Evolutionary conservation across 2,797 vertebrate species (phyloP).

Genomic region (Cuculus canorus): DNA sequence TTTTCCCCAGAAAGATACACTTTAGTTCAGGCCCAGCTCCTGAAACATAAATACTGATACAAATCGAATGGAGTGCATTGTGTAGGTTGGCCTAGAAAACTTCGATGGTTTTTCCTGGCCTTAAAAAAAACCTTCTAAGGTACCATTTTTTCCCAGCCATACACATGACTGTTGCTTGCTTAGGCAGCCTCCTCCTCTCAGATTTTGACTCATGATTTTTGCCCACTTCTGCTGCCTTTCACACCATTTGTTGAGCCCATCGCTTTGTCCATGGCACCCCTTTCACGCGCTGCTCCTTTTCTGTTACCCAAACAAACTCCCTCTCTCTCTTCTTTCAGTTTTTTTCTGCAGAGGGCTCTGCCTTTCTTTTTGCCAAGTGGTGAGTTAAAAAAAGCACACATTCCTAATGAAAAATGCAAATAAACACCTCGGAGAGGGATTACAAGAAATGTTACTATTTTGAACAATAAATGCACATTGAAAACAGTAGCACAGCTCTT

Average conservation of each 20-base stretch:
- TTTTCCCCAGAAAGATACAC: not conserved
- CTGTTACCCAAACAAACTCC: not conserved
- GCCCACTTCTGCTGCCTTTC: not conserved
- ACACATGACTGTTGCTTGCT: not conserved
- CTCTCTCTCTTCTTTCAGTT: not conserved
- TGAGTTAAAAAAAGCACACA: not conserved
- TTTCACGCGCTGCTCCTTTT: not conserved
- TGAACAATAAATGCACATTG: not conserved
- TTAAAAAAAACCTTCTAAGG: not conserved
- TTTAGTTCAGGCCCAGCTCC: not conserved
- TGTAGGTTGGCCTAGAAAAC: not conserved
- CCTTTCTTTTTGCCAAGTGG: not conserved
- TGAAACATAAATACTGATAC: not conserved
- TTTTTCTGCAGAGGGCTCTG: not conserved
- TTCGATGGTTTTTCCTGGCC: constrained; percentile 2
- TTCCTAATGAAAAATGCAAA: not conserved
- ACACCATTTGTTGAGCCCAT: constrained; percentile 21
- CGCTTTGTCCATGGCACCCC: not conserved
- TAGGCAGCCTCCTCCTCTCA: not conserved
- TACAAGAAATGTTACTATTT: not conserved
- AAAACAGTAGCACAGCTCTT: not conserved
- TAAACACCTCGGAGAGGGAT: not conserved
- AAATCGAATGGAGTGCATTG: not conserved
- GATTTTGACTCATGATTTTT: not conserved
- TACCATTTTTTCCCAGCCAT: not conserved